A percentile compares a stretch with the other conserved stretches of the same genome.
phyloP scores from a whole-genome alignment of 2,113 vertebrate species.

The Hyaena hyaena region DNA sequence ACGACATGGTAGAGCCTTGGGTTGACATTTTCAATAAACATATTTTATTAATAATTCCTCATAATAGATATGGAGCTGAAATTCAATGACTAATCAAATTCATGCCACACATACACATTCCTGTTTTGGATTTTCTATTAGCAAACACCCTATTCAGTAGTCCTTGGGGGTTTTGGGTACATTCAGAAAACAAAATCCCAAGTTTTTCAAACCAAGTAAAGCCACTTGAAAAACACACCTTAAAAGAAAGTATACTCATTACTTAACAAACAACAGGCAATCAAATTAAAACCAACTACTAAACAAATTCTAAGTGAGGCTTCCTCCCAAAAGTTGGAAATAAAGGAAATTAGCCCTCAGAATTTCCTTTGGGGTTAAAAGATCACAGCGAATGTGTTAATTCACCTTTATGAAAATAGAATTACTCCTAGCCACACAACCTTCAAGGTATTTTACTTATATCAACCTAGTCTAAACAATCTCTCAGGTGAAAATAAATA shows the following conservation, averaged over 20 bases:
- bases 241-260: conserved; percentile 46
- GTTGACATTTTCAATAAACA: conserved; percentile 64
- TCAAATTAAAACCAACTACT: conserved; percentile 41
- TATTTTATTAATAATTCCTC: conserved; percentile 75
- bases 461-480: neutral
- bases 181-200: conserved; percentile 55
- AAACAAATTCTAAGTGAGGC: conserved; percentile 30
- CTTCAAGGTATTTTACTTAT: neutral
- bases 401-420: neutral
- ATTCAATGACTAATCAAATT: conserved; percentile 60
- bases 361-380: conserved; percentile 47
- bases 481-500: neutral
- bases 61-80: conserved; percentile 57
- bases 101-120: conserved; percentile 66
- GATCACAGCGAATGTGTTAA: conserved; percentile 23
- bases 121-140: conserved; percentile 46
- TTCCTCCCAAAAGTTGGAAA: conserved; percentile 34
- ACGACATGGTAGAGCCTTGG: conserved; percentile 70
- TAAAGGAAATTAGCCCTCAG: neutral
- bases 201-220: conserved; percentile 59
- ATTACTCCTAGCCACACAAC: neutral
- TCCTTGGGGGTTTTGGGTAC: conserved; percentile 38
- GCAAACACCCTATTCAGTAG: conserved; percentile 55
- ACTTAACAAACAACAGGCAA: neutral
- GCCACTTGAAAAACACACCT: conserved; percentile 49